Base-by-base conservation (phyloP, 2,113 vertebrate genomes). In the Phasianus colchicus region DNA sequence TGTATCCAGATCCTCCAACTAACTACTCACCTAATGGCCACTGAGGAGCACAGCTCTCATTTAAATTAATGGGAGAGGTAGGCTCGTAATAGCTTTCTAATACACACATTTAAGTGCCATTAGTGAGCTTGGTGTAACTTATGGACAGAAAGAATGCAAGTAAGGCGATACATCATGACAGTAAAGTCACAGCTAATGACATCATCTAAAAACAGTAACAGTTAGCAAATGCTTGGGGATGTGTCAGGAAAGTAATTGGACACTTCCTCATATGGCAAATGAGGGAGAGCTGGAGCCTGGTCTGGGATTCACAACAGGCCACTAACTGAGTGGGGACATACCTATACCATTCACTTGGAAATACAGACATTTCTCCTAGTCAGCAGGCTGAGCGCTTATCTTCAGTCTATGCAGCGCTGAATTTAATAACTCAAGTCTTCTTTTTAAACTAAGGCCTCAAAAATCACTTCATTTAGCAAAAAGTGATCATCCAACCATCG, bases 401-500 rank as follows among this genome's bases (percentile, higher is more conserved):
- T 76, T 74, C 42, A 83, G 50, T n/a, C 30, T 73, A 5, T 34
- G 45, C 36, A 47, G 55, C 69, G 36, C 38, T 63, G 45, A 70
- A 55, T 82, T 95, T 66, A 86, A 64, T 74, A 83, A 92, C 7
- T 13, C 17, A 67, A 78, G 38, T 69, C 77, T 13, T 76, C 42
- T 50, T 84, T 72, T 81, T 48, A 72, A 93, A 72, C 63, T 1
- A 0, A 81, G 5, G 3, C 82, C 86, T 85, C 81, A 89, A 85
- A 54, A 84, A 91, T 84, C 81, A 93, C 81, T 19, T 95, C 24
- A 89, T 89, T 91, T 82, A 91, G 43, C 74, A 87, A 27, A 34
- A 90, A 71, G 42, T 55, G 43, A 16, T 81, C 25, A 70, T 75
- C 86, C 90, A 38, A 16, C 78, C 25, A 70, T 75, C 84, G 90